Percentiles rank a stretch among this genome's conserved stretches.
phyloP scores from a whole-genome alignment of 2,888 invertebrate genomes.

The Lasioglossum morio region DNA sequence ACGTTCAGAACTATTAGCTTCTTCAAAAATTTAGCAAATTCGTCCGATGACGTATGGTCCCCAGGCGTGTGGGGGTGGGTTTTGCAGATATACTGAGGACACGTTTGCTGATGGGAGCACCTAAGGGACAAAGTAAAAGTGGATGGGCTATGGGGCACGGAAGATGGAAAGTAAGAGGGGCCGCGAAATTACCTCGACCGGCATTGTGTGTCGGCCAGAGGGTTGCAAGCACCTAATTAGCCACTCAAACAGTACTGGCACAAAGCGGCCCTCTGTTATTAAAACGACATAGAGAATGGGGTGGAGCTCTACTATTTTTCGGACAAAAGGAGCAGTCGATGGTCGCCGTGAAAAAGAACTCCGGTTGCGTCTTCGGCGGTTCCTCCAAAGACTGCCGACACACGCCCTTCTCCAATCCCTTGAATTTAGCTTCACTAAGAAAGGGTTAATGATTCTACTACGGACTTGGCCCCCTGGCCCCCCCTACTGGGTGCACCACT shows the following conservation, averaged over 20 bases:
- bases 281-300: conserved; percentile 76
- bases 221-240: conserved; percentile 78
- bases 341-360: background rate
- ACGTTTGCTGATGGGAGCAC: background rate
- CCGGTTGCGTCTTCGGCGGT: background rate
- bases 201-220: conserved; percentile 73
- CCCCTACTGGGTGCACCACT: no score
- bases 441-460: no score
- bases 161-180: conserved; percentile 60
- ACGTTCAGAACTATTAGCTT: no score
- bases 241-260: conserved; percentile 78
- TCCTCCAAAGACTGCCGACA: background rate
- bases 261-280: conserved; percentile 77
- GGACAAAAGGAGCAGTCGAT: conserved; percentile 62
- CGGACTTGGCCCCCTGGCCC: no score
- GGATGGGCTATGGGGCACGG: conserved; percentile 9
- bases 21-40: background rate
- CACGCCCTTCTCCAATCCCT: background rate
- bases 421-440: background rate
- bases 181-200: conserved; percentile 74
- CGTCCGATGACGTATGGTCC: background rate
- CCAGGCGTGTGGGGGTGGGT: background rate
- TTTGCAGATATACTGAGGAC: conserved; percentile 10
- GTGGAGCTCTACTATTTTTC: conserved; percentile 21
- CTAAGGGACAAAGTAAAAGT: background rate